Evolutionary conservation across 2,113 vertebrate species (phyloP).

Genomic region (Isichthys henryi): DNA sequence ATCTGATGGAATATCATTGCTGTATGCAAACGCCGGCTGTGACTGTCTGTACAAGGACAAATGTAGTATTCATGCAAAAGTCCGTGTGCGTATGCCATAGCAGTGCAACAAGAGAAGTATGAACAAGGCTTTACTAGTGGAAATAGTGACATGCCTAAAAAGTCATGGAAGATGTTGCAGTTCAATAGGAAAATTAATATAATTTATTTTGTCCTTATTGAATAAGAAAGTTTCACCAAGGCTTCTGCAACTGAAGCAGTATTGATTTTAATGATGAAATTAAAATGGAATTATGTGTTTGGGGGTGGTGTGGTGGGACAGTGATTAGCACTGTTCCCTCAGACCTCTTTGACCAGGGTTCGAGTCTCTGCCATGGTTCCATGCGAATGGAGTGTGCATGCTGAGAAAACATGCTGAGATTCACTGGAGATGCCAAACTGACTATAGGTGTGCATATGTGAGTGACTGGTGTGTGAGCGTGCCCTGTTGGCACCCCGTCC

Average conservation of each 20-base stretch:
- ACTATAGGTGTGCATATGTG: too few species aligned
- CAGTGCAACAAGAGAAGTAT: neutral
- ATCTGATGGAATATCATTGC: neutral
- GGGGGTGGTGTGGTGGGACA: neutral
- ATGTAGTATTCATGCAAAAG: neutral
- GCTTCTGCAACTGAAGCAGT: neutral
- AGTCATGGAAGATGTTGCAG: neutral
- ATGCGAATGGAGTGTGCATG: too few species aligned
- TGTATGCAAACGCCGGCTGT: neutral
- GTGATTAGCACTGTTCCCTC: too few species aligned
- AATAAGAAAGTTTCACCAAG: neutral
- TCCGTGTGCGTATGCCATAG: neutral
- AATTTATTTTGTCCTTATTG: neutral
- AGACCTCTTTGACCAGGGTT: too few species aligned
- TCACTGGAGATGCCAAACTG: too few species aligned
- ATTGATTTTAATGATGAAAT: neutral
- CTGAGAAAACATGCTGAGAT: too few species aligned
- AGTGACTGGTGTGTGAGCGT: too few species aligned
- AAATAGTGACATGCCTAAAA: neutral
- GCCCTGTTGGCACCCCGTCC: too few species aligned
- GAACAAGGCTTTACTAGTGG: neutral
- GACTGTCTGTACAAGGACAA: neutral
- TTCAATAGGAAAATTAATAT: too few species aligned
- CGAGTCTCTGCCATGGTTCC: too few species aligned
- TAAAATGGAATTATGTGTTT: neutral